Evolutionary conservation across 1,140 invertebrate genomes (phyloP).

Genomic region (Listronotus oregonensis): DNA sequence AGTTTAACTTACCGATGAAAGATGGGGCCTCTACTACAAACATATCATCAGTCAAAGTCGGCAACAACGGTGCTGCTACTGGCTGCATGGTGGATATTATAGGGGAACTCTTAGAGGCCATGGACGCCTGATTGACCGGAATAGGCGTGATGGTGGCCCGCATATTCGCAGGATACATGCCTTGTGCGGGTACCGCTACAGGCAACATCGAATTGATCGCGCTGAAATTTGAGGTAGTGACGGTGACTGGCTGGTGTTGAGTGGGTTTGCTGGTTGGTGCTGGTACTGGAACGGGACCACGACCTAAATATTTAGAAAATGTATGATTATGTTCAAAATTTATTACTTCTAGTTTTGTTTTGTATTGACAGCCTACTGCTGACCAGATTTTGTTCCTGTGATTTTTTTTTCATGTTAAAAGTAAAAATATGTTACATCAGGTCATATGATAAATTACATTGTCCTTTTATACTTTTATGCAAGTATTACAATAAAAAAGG

Average conservation of each 20-base stretch:
- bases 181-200: conserved; percentile 62
- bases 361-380: no score
- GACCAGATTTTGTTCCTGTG: no score
- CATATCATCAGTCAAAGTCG: conserved; percentile 85
- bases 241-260: conserved; percentile 19
- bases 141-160: conserved; percentile 65
- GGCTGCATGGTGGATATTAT: conserved; percentile 50
- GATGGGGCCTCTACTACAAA: conserved; percentile 89
- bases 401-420: no score
- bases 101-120: conserved; percentile 23
- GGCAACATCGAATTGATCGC: conserved; percentile 59
- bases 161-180: conserved; percentile 64
- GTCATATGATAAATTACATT: no score
- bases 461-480: no score
- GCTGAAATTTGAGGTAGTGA: conserved; percentile 52
- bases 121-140: conserved; percentile 53
- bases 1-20: conserved; percentile 65
- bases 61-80: conserved; percentile 65
- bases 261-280: conserved; percentile 43
- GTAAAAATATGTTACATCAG: no score
- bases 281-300: conserved; percentile 64
- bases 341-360: no score
- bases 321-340: no score
- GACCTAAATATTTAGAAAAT: conserved; percentile 50
- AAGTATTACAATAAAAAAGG: no score